Evolutionary conservation across 2,888 invertebrate genomes (phyloP).

Genomic region (Athrips mouffetella): DNA sequence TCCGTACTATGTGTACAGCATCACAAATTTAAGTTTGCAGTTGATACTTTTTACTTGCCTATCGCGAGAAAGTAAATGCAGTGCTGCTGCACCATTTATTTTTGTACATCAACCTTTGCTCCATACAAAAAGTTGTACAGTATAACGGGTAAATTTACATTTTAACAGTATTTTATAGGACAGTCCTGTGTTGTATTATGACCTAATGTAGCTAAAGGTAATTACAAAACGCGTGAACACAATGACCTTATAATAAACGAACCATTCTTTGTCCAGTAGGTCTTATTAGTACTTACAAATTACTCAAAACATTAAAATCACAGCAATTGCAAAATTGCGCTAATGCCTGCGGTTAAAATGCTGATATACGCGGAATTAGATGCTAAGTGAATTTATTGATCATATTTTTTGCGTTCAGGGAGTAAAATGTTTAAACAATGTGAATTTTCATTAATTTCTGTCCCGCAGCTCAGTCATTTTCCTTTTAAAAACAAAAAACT

Average conservation of each 20-base stretch:
- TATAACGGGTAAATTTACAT: too few relatives aligned
- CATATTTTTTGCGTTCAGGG: too few relatives aligned
- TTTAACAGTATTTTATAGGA: too few relatives aligned
- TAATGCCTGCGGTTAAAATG: slow-evolving; percentile 26
- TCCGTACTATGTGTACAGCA: not conserved
- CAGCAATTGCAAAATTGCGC: slow-evolving; percentile 13
- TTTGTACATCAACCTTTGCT: too few relatives aligned
- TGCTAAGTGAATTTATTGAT: not conserved
- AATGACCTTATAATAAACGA: slow-evolving; percentile 1
- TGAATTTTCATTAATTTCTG: too few relatives aligned
- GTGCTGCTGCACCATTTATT: too few relatives aligned
- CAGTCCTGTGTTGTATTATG: not conserved
- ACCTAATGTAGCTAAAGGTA: not conserved
- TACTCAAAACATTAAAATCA: slow-evolving; percentile 8
- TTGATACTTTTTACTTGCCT: too few relatives aligned
- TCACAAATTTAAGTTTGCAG: not conserved
- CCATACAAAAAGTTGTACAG: too few relatives aligned
- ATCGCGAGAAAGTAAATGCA: too few relatives aligned
- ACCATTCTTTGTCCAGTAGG: not conserved
- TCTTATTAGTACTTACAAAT: not conserved
- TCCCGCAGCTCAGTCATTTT: too few relatives aligned
- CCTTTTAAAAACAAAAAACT: too few relatives aligned
- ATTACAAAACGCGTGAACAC: slow-evolving; percentile 4
- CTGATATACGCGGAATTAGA: slow-evolving; percentile 1
- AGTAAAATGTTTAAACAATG: too few relatives aligned